Base-by-base conservation (phyloP, 1,140 invertebrate genomes). In the Bombus pascuorum region DNA sequence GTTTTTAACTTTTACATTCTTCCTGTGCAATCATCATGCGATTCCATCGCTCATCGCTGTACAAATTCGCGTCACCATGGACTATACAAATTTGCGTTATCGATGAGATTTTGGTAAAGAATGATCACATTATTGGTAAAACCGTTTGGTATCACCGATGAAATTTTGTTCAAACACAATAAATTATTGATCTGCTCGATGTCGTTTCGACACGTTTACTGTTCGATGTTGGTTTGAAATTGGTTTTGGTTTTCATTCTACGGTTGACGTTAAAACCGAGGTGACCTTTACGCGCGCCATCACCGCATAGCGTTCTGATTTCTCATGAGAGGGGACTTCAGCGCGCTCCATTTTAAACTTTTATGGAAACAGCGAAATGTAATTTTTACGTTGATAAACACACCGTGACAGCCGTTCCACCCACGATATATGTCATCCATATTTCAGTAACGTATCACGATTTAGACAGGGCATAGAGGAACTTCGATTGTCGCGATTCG, bases 301-400 rank as follows among this genome's bases (percentile, higher is more conserved):
- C 68, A 28, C 39, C 25, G 18, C 13, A 22, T 25, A 18, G 34
- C 10, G 53, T 18, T 13, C 44, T 80, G 65, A 70, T 70, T 71
- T 71, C 78, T 80, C 78, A 6, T 6, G 78, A 80, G 65, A 80
- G 66, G 32, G 13, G 53, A 34, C 66, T 53, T 44, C 3, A n/a
- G 2, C 12, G 13, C 3, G 12, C 2, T 9, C 25, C 44, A 28
- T 28, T 39, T 15, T 39, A 34, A 66, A 79, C 62, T 57, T 81
- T 71, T 18, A 39, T 71, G 34, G 32, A 39, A 81, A 66, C 78
- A 28, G 28, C 8, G 25, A 4, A 3, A 32, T 68, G 68, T 80
- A 53, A 71, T 70, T 39, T 81, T 81, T 53, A 28, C 28, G 65
- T 37, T 70, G 78, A 80, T 57, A 44, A 79, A 68, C 77, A n/a